These are phyloP conservation scores for Uria lomvia DNA, from an alignment of 2,113 vertebrate genomes.

Conservation along the genomic window DNA sequence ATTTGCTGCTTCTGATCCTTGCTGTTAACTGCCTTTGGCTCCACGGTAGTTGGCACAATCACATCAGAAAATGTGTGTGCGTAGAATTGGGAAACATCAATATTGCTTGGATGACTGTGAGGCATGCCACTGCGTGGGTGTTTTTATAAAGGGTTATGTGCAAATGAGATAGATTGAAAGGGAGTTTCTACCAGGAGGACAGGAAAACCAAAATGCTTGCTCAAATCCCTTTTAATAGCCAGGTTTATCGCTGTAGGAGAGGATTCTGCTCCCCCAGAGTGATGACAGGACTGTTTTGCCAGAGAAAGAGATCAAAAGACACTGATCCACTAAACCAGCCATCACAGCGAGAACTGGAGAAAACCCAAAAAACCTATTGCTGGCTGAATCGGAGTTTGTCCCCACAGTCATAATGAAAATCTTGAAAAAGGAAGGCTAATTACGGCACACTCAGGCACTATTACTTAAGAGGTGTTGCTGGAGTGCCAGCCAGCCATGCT, in stretches of 20 bases:
- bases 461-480: not conserved
- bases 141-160: not conserved
- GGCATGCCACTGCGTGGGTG: not conserved
- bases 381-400: not conserved
- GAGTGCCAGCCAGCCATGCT: not conserved
- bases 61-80: not conserved
- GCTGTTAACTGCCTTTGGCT: not conserved
- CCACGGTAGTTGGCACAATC: not conserved
- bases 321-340: not conserved
- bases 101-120: not conserved
- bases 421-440: not conserved
- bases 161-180: not conserved
- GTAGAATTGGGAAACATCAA: not conserved
- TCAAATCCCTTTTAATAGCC: not conserved
- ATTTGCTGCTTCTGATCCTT: slow-evolving; percentile 8
- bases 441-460: not conserved
- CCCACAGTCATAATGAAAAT: not conserved
- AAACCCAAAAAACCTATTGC: not conserved
- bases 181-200: not conserved
- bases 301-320: not conserved
- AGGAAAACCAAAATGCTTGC: not conserved
- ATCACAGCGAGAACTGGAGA: not conserved
- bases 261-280: not conserved
- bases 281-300: not conserved
- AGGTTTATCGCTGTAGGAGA: not conserved